These are phyloP conservation scores for Dendrocincla tyrannina DNA, from an alignment of 2,797 vertebrate genomes.

Conservation along the genomic window DNA sequence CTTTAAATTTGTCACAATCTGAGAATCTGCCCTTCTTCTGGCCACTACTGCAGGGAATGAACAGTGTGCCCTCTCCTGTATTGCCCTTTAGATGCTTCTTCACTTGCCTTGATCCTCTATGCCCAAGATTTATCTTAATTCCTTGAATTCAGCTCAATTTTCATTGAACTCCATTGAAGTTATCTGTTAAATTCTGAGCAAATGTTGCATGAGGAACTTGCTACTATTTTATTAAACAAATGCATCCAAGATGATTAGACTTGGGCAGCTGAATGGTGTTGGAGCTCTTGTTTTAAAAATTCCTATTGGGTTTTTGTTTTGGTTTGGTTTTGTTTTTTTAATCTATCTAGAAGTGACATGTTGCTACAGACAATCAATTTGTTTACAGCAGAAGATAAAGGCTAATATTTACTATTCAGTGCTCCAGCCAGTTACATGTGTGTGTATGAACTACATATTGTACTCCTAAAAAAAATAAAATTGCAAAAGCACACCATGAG, in stretches of 20 bases:
- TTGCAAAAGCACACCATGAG: background rate
- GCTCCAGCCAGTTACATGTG: background rate
- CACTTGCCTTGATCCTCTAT: background rate
- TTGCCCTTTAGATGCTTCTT: background rate
- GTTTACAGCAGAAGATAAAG: slow-evolving; percentile 4
- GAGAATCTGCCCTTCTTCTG: background rate
- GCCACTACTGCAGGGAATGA: background rate
- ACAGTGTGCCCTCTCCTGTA: background rate
- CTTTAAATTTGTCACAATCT: background rate
- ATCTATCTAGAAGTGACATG: background rate
- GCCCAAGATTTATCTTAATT: background rate
- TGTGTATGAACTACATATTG: background rate
- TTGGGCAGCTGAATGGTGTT: background rate
- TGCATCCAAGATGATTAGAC: background rate
- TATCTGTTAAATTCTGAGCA: background rate
- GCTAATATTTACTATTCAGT: background rate
- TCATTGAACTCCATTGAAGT: background rate
- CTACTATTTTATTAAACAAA: background rate
- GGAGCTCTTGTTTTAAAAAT: background rate
- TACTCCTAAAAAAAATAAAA: background rate
- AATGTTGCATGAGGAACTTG: background rate
- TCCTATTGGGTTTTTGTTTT: background rate
- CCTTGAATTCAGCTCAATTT: background rate
- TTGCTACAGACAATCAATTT: background rate
- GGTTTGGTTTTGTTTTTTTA: background rate